Conservation (phyloP, 2,113 vertebrate species). For the Saiga tatarica region DNA sequence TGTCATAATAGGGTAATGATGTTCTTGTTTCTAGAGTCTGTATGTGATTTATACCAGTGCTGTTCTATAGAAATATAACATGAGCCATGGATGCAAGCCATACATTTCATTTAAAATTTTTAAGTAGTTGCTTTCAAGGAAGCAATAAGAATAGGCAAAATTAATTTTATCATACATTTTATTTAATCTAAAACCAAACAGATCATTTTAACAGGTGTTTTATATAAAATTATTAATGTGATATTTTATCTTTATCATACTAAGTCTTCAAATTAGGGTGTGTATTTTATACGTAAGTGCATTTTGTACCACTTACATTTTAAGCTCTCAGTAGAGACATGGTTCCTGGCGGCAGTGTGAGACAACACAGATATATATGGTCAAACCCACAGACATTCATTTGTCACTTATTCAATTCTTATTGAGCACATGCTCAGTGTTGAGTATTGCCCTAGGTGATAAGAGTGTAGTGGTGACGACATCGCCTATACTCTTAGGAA, state of each 20-base stretch:
- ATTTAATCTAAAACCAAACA: background rate
- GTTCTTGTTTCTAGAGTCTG: background rate
- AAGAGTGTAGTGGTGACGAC: accelerated
- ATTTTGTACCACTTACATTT: background rate
- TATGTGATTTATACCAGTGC: background rate
- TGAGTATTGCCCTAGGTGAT: background rate
- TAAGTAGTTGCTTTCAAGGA: background rate
- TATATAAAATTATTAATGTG: background rate
- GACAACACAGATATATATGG: background rate
- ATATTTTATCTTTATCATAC: background rate
- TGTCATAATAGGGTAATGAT: background rate
- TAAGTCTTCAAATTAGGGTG: background rate
- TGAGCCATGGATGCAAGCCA: background rate
- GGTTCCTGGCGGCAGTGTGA: background rate
- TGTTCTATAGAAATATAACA: background rate
- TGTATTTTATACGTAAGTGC: background rate
- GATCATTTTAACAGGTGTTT: background rate
- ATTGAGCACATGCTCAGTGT: background rate
- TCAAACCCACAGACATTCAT: background rate
- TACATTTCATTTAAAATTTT: background rate
- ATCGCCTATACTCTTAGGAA: background rate
- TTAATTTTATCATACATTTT: background rate
- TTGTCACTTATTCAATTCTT: background rate
- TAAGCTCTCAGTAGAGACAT: background rate
- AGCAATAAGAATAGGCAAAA: background rate